Conservation (phyloP, 2,113 vertebrate species). For the Xenopus tropicalis region DNA sequence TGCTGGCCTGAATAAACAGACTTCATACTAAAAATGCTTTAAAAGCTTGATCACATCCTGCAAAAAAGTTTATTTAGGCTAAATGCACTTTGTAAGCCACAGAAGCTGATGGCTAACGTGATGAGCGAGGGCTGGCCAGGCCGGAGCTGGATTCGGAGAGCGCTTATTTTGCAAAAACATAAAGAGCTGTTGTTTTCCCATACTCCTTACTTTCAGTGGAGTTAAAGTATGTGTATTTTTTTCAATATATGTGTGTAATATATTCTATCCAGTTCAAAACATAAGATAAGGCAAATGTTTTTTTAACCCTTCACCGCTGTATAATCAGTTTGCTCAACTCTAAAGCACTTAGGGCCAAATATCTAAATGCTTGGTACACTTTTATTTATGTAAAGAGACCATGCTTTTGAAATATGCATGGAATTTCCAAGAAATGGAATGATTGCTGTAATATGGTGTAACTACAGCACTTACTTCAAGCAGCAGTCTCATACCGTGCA, state of each 20-base stretch:
- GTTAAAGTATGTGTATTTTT: slow-evolving; percentile 36
- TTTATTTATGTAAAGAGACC: slow-evolving; percentile 42
- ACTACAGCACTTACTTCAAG: slow-evolving; percentile 51
- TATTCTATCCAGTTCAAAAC: slow-evolving; percentile 47
- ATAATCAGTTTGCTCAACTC: slow-evolving; percentile 47
- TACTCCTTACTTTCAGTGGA: slow-evolving; percentile 43
- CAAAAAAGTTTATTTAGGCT: slow-evolving; percentile 47
- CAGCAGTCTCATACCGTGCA: neutral
- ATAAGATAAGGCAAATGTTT: slow-evolving; percentile 61
- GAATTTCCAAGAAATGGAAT: neutral
- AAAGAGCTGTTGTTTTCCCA: slow-evolving; percentile 47
- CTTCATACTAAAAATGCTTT: slow-evolving; percentile 30
- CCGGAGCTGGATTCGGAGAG: slow-evolving; percentile 16
- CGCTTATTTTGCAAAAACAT: slow-evolving; percentile 41
- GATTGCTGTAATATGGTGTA: slow-evolving; percentile 22
- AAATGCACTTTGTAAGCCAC: slow-evolving; percentile 52
- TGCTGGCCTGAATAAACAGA: slow-evolving; percentile 27
- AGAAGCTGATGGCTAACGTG: slow-evolving; percentile 49
- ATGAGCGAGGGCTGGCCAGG: slow-evolving; percentile 25
- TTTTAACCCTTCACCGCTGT: slow-evolving; percentile 28
- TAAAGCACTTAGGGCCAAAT: slow-evolving; percentile 56
- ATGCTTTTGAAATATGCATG: neutral
- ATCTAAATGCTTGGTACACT: slow-evolving; percentile 47
- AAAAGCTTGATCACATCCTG: slow-evolving; percentile 49
- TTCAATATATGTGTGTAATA: slow-evolving; percentile 46